A percentile compares a stretch with the other conserved stretches of the same genome.
phyloP scores from a whole-genome alignment of 2,797 vertebrate genomes.

The Cyprinodon diabolis region DNA sequence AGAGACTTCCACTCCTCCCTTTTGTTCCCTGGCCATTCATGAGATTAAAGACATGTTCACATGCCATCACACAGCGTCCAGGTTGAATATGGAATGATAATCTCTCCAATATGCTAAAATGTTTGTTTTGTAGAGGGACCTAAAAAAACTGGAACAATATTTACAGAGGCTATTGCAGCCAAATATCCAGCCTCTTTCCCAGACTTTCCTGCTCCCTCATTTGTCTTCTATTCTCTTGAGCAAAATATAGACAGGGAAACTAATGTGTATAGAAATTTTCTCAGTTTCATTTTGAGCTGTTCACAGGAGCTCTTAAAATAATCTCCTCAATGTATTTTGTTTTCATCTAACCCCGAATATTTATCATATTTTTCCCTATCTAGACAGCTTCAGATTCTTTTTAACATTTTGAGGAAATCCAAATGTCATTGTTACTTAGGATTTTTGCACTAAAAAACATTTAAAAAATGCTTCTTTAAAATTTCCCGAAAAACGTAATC shows the following conservation, averaged over 20 bases:
- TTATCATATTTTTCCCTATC: neutral
- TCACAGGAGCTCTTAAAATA: conserved; percentile 22
- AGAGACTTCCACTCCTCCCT: conserved; percentile 61
- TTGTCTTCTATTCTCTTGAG: conserved; percentile 74
- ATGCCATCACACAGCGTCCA: conserved; percentile 81
- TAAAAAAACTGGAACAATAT: conserved; percentile 83
- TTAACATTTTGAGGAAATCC: neutral
- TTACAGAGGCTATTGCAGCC: conserved; percentile 77
- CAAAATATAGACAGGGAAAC: conserved; percentile 56
- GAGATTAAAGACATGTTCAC: conserved; percentile 77
- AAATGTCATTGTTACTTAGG: neutral
- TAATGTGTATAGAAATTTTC: conserved; percentile 49
- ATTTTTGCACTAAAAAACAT: too few species aligned
- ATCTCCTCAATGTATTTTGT: conserved; percentile 17
- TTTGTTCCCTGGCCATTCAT: conserved; percentile 61
- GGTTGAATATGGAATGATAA: conserved; percentile 77
- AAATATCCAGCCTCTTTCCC: conserved; percentile 77
- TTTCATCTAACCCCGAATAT: conserved; percentile 5
- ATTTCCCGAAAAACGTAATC: too few species aligned
- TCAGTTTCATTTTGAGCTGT: conserved; percentile 50
- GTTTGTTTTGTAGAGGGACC: conserved; percentile 79
- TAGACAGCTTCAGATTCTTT: neutral
- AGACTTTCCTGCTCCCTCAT: conserved; percentile 73
- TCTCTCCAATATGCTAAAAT: conserved; percentile 80
- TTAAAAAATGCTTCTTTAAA: too few species aligned